These are phyloP conservation scores for Peromyscus leucopus DNA, from an alignment of 2,113 vertebrate species.

Conservation along the genomic window DNA sequence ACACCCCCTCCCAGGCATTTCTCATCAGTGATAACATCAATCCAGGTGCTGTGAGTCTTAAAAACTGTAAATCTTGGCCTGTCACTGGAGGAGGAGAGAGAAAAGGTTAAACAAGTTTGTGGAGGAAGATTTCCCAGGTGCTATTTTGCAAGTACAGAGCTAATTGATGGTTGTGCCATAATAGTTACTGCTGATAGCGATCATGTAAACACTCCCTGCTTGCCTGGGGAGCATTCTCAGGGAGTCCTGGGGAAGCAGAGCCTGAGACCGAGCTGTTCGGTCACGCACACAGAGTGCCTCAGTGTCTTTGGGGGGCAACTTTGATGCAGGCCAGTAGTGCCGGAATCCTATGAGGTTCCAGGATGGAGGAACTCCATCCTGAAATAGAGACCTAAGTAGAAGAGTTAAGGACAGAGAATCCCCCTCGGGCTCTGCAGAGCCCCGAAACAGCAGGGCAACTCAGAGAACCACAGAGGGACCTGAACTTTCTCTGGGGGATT, in stretches of 20 bases:
- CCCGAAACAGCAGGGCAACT: background rate
- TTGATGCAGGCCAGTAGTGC: background rate
- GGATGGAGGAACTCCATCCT: background rate
- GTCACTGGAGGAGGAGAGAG: constrained; percentile 84
- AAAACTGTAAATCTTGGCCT: constrained; percentile 93
- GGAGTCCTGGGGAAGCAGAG: constrained; percentile 76
- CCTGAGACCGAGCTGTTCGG: constrained; percentile 51
- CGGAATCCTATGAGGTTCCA: constrained; percentile 52
- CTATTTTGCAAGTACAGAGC: constrained; percentile 86
- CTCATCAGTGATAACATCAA: constrained; percentile 91
- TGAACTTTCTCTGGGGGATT: background rate
- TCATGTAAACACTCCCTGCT: constrained; percentile 85
- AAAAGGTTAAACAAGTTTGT: constrained; percentile 87
- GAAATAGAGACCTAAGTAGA: background rate
- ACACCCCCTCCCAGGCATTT: constrained; percentile 86
- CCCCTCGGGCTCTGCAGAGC: background rate
- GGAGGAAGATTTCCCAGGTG: constrained; percentile 86
- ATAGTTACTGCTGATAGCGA: constrained; percentile 86
- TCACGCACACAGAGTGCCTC: background rate
- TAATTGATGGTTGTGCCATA: constrained; percentile 86
- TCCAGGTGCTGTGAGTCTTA: constrained; percentile 93
- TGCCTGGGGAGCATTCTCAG: constrained; percentile 78
- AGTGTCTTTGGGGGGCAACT: background rate
- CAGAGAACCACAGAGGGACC: background rate
- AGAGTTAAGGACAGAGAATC: background rate